Base-by-base conservation (phyloP, 2,113 vertebrate genomes). In the Centropus unirufus region DNA sequence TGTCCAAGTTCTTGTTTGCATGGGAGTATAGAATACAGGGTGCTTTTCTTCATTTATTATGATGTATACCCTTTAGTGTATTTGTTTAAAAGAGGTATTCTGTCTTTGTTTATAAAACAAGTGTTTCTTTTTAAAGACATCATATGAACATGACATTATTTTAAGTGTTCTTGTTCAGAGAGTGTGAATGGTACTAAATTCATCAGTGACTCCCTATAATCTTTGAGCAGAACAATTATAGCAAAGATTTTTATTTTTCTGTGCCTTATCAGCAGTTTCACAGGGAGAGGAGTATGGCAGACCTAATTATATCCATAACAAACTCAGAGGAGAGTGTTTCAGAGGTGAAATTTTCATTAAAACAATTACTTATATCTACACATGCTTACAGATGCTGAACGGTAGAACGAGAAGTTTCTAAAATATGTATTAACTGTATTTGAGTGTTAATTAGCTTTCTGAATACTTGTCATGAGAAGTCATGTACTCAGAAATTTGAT, bases 311-410 rank as follows among this genome's bases (percentile, higher is more conserved):
- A 94, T 95, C 97, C 92, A 97, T 89, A 97, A 87, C 87, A 76
- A 97, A 97, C 83, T 95, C 72, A 92, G 80, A 94, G 81, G 51
- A 95, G 92, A 95, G 63, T 89, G 64, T 80, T 96, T 57, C 87
- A 94, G 90, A 97, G 93, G 96, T 97, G 89, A 97, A 97, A 97
- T 96, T 96, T 97, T 97, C 93, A 93, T 96, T 97, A 97, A 97
- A 98, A 97, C 90, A 97, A 97, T 98, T 98, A 97, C 52, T 95
- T 58, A 61, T 97, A 97, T 97, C 94, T 90, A 83, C 74, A 81
- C 89, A 91, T 85, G 62, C 74, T 97, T 46, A 92, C 26, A 93
- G 90, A 95, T 79, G 51, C 67, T 93, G 90, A 96, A 95, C 39
- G 24, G 30, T 59, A 90, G 58, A 93, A 70, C 47, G 67, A 61